phyloP scores from a whole-genome alignment of 2,113 vertebrate genomes.

The Myocastor coypus region DNA sequence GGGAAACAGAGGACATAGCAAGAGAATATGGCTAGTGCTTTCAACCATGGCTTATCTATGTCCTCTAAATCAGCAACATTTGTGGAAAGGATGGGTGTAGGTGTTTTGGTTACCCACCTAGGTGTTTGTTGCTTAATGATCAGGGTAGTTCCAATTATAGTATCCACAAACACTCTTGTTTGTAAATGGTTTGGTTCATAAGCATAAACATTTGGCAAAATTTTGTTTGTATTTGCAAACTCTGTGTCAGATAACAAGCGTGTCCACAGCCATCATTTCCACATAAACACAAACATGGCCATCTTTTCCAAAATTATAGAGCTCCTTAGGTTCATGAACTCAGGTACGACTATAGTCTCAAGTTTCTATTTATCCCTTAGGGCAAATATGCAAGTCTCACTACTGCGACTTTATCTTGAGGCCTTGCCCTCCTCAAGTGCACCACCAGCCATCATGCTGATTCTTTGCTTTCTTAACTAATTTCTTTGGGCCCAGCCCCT shows the following conservation, averaged over 20 bases:
- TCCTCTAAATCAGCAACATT: not conserved
- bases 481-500: not conserved
- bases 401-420: not conserved
- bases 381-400: not conserved
- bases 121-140: not conserved
- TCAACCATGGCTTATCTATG: not conserved
- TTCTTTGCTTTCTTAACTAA: not conserved
- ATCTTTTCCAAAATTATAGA: not conserved
- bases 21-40: not conserved
- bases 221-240: not conserved
- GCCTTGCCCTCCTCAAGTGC: not conserved
- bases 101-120: not conserved
- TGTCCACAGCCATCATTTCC: not conserved
- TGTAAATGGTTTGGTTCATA: not conserved
- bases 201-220: not conserved
- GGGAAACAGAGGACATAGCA: not conserved
- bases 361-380: not conserved
- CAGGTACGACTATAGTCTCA: not conserved
- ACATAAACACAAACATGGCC: not conserved
- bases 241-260: not conserved
- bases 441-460: not conserved
- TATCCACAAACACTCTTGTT: not conserved
- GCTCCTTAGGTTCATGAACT: not conserved
- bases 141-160: not conserved
- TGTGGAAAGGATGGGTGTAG: not conserved